Evolutionary conservation across 2,888 invertebrate genomes (phyloP), one percentile per base, ranked within the genome.

Genomic region (Cataglyphis livida): DNA sequence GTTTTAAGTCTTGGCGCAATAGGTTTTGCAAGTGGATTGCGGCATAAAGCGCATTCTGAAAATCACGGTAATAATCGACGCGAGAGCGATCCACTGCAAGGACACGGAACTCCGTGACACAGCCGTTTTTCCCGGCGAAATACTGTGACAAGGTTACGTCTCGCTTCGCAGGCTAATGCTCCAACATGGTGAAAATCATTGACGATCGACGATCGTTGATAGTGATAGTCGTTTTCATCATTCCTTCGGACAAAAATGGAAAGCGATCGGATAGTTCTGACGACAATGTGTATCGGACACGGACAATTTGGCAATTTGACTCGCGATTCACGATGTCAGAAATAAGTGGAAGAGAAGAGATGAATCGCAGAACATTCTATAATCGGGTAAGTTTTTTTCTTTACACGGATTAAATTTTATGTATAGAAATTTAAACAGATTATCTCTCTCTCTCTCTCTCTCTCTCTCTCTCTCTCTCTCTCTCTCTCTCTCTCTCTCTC

Each of bases 31-130:
- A 90, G 86, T 57, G 82, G 85, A 91, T 92, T 92, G 91, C 78
- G 59, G 68, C 92, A 90, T 76, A 90, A 89, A 91, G 70, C 87
- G 86, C 88, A 90, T 90, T 92, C 90, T 92, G 89, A 91, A 92
- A 93, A 92, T 92, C 89, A 91, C 61, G 88, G 90, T 92, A 91
- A 93, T 91, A 90, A 91, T 90, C 74, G 91, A 90, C 88, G 65
- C 48, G 28, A 32, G 87, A 91, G 90, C 91, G 91, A 91, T 89
- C 86, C 88, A 83, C 88, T 81, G 82, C 92, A 91, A 92, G 92
- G 92, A 89, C 90, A 86, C 86, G 90, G 88, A 88, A 92, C 91
- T 92, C 91, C 90, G 88, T 89, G 85, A 88, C 84, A 84, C 81
- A 87, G 84, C 87, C 83, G 85, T 81, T 86, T 89, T 90, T 83